Evolutionary conservation across 2,797 vertebrate species (phyloP), one percentile per base, ranked within the genome.

Genomic region (Silurus lanzhouensis): DNA sequence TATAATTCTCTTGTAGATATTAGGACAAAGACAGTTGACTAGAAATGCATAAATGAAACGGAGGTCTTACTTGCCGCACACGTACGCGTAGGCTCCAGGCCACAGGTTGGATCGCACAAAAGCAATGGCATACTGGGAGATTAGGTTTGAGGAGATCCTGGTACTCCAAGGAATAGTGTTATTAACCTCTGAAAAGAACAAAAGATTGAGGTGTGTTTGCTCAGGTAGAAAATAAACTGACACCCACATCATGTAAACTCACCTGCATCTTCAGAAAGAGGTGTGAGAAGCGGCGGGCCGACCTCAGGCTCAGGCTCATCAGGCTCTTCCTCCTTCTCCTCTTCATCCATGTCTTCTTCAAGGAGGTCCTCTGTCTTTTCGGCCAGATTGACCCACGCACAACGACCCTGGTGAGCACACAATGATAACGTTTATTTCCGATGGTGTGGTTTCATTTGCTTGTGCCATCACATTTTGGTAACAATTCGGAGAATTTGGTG

Each of bases 211-310:
- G n/a, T 1, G 2, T 46, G 77, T 64, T 64, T 48, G 38, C 4
- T 48, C 6, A 25, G 38, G 6, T 38, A 64, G 46, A 22, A 46
- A 64, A 12, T 5, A 17, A 19, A 80, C n/a, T 6, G 12, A 64
- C n/a, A 66, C 7, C 44, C 5, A 52, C 44, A 25, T 66, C 38
- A 52, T 48, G 14, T 19, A 48, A 48, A 84, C 91, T 89, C 91
- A 99, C 98, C 97, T 96, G 93, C 94, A 90, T 99, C 98, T 90
- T 98, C 95, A 79, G 97, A 97, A 7, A 99, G 91, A 0, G 96
- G 95, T 22, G 96, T 98, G 81, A 99, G 94, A 88, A 99, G 94
- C 58, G 96, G 95, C 15, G 97, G 97, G 57, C 98, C 98, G 85
- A 93, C 91, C 92, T 99, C 97, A 81, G 95, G 95, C 89, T 97